phyloP scores from a whole-genome alignment of 2,113 vertebrate species.

The Pterocles gutturalis region DNA sequence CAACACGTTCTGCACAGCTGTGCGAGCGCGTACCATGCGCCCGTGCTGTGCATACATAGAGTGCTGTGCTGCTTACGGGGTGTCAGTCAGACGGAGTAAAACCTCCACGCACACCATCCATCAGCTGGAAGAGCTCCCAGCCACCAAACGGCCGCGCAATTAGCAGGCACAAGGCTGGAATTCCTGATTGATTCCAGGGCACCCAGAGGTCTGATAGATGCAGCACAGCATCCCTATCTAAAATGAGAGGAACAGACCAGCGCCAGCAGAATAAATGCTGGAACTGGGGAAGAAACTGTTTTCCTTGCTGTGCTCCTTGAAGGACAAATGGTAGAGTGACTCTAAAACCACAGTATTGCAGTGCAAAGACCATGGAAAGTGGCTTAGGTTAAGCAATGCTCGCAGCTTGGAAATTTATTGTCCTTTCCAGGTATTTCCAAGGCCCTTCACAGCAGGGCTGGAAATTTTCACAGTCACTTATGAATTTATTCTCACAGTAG shows the following conservation, averaged over 20 bases:
- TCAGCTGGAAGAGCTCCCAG: constrained; percentile 32
- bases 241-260: neutral
- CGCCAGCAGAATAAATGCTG: neutral
- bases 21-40: neutral
- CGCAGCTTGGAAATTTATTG: constrained; percentile 41
- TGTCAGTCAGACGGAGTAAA: neutral
- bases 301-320: constrained; percentile 43
- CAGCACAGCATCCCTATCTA: neutral
- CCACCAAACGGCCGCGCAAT: neutral
- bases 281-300: neutral
- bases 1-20: fast-evolving
- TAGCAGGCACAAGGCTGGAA: neutral
- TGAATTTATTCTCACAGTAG: neutral
- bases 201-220: neutral
- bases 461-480: constrained; percentile 31
- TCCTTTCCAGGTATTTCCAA: constrained; percentile 49
- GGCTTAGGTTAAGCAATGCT: constrained; percentile 35
- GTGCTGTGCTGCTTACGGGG: fast-evolving
- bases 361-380: constrained; percentile 48
- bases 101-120: neutral
- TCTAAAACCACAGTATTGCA: neutral
- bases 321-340: constrained; percentile 57
- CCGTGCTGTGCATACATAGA: fast-evolving
- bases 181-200: constrained; percentile 34
- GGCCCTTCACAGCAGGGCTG: neutral